Evolutionary conservation across 2,797 vertebrate genomes (phyloP).

Genomic region (Neosilurus mollespiculum): DNA sequence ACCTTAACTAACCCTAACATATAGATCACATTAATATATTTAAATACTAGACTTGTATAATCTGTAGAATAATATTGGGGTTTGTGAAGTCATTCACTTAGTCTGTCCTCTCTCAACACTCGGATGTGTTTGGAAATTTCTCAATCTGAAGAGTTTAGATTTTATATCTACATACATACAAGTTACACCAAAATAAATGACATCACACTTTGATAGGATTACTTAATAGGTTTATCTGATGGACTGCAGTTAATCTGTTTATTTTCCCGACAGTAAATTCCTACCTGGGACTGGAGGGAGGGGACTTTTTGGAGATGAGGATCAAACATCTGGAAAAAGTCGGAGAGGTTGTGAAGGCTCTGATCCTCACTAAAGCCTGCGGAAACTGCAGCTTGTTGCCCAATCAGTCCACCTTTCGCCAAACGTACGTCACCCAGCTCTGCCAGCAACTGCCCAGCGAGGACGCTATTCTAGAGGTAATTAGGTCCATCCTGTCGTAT

Average conservation of each 20-base stretch:
- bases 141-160: neutral
- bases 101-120: neutral
- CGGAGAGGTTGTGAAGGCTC: slow-evolving; percentile 88
- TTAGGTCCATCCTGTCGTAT: neutral
- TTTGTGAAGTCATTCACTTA: neutral
- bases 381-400: slow-evolving; percentile 84
- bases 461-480: slow-evolving; percentile 94
- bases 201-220: neutral
- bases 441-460: slow-evolving; percentile 92
- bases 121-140: slow-evolving; percentile 10
- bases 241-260: slow-evolving; percentile 1
- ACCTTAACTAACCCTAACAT: too few relatives aligned
- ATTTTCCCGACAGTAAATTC: slow-evolving; percentile 71
- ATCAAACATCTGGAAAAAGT: slow-evolving; percentile 97
- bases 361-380: slow-evolving; percentile 89
- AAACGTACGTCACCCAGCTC: slow-evolving; percentile 89
- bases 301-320: slow-evolving; percentile 95
- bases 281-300: slow-evolving; percentile 91
- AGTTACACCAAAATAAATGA: neutral
- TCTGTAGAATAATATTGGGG: too few relatives aligned
- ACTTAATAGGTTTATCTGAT: too few relatives aligned
- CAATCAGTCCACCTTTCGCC: slow-evolving; percentile 88
- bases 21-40: too few relatives aligned
- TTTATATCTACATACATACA: neutral
- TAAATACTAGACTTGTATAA: too few relatives aligned